Evolutionary conservation across 1,140 invertebrate species (phyloP).

Genomic region (Nebria ingens): DNA sequence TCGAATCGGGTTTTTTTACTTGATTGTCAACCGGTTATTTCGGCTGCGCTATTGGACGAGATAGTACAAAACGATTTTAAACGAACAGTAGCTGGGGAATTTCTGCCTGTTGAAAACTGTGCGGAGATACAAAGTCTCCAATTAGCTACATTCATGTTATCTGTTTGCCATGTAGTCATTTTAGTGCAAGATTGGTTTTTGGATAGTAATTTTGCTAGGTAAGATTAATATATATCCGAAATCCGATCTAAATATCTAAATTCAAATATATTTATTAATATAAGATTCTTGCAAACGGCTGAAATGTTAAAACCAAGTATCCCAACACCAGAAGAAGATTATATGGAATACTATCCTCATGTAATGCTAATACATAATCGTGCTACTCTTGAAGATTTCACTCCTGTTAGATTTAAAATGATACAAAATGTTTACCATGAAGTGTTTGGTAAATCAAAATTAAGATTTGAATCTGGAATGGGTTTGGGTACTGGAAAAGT

Average conservation of each 20-base stretch:
- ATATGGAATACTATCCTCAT: conserved; percentile 63
- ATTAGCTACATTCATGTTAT: conserved; percentile 70
- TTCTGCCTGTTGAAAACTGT: conserved; percentile 49
- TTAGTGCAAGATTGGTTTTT: conserved; percentile 80
- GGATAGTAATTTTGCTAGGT: conserved; percentile 63
- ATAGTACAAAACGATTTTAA: conserved; percentile 39
- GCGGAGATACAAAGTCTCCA: conserved; percentile 67
- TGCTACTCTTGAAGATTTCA: conserved; percentile 58
- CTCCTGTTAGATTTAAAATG: conserved; percentile 46
- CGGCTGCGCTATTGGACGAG: conserved; percentile 51
- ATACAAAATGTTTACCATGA: conserved; percentile 56
- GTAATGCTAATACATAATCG: conserved; percentile 68
- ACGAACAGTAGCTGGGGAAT: conserved; percentile 43
- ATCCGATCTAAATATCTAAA: neutral
- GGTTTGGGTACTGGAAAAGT: conserved; percentile 48
- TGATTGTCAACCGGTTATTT: conserved; percentile 49
- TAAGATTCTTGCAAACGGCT: conserved; percentile 68
- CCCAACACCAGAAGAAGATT: conserved; percentile 52
- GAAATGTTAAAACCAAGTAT: conserved; percentile 80
- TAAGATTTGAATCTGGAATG: conserved; percentile 57
- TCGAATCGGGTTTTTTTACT: conserved; percentile 47
- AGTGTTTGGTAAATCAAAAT: conserved; percentile 58
- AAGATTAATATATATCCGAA: conserved; percentile 13
- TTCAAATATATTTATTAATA: conserved; percentile 10
- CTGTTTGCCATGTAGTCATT: conserved; percentile 81